Evolutionary conservation across 2,797 vertebrate species (phyloP).

Genomic region (Hybognathus amarus): DNA sequence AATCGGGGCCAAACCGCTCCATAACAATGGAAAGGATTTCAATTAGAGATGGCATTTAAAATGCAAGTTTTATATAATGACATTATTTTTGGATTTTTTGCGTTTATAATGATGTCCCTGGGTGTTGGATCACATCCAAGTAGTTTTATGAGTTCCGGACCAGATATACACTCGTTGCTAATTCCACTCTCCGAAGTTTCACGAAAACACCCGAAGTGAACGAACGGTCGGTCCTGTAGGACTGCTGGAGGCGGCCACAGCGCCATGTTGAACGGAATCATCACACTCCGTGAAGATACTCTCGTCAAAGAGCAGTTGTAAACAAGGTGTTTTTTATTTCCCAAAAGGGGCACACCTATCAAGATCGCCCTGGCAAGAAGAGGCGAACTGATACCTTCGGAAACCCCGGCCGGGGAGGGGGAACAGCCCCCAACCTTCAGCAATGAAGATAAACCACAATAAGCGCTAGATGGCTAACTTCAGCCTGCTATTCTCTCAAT

Average conservation of each 20-base stretch:
- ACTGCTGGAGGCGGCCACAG: slow-evolving; percentile 97
- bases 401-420: slow-evolving; percentile 89
- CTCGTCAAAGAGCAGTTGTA: slow-evolving; percentile 77
- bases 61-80: neutral
- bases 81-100: neutral
- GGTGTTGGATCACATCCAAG: neutral
- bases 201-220: slow-evolving; percentile 66
- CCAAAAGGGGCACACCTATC: slow-evolving; percentile 82
- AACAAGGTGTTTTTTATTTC: slow-evolving; percentile 76
- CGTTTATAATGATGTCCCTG: neutral
- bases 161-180: neutral
- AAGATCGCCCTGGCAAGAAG: slow-evolving; percentile 80
- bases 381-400: slow-evolving; percentile 78
- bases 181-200: slow-evolving; percentile 76
- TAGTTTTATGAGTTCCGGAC: neutral
- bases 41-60: neutral
- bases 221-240: slow-evolving; percentile 93
- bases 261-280: slow-evolving; percentile 97
- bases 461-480: slow-evolving; percentile 64
- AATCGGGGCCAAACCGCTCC: neutral
- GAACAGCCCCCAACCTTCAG: slow-evolving; percentile 85
- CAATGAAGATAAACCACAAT: slow-evolving; percentile 65
- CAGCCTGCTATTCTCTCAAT: slow-evolving; percentile 80
- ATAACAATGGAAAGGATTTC: neutral
- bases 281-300: slow-evolving; percentile 79